These are phyloP conservation scores for Oxycera nigricornis DNA, from an alignment of 2,888 invertebrate species.

Conservation along the genomic window DNA sequence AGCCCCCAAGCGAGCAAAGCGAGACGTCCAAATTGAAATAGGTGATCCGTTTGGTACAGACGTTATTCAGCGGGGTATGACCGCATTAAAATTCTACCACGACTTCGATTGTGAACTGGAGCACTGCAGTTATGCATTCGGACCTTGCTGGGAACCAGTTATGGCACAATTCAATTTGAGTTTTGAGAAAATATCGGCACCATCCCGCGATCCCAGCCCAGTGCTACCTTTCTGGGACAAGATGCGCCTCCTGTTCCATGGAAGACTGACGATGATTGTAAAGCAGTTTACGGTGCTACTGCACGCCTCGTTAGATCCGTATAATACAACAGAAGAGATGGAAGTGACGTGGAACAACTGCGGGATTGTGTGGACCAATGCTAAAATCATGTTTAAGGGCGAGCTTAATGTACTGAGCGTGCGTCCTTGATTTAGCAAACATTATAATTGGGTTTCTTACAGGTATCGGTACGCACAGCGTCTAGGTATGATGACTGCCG, in stretches of 20 bases:
- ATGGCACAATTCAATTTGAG: slow-evolving; percentile 66
- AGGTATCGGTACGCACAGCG: slow-evolving; percentile 87
- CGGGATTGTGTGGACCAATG: slow-evolving; percentile 95
- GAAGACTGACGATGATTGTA: slow-evolving; percentile 86
- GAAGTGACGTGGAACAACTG: slow-evolving; percentile 95
- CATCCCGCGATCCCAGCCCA: slow-evolving; percentile 91
- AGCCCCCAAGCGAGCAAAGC: slow-evolving; percentile 69
- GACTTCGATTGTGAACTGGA: slow-evolving; percentile 94
- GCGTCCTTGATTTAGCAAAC: background rate
- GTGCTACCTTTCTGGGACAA: slow-evolving; percentile 98
- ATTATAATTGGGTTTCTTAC: background rate
- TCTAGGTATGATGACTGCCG: slow-evolving; percentile 99
- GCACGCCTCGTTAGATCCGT: slow-evolving; percentile 96
- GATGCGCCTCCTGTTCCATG: slow-evolving; percentile 89
- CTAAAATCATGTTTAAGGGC: slow-evolving; percentile 88
- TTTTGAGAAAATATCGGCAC: slow-evolving; percentile 86
- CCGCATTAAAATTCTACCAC: slow-evolving; percentile 96
- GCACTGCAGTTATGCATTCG: slow-evolving; percentile 91
- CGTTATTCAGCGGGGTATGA: slow-evolving; percentile 89
- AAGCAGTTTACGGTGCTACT: slow-evolving; percentile 88
- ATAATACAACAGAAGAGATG: slow-evolving; percentile 99
- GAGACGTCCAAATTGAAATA: slow-evolving; percentile 67
- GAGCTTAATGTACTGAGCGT: slow-evolving; percentile 77
- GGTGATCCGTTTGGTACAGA: slow-evolving; percentile 85
- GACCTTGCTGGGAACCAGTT: slow-evolving; percentile 98